Conservation (phyloP, 2,888 invertebrate species). For the Rambutsinella grinnellia region DNA sequence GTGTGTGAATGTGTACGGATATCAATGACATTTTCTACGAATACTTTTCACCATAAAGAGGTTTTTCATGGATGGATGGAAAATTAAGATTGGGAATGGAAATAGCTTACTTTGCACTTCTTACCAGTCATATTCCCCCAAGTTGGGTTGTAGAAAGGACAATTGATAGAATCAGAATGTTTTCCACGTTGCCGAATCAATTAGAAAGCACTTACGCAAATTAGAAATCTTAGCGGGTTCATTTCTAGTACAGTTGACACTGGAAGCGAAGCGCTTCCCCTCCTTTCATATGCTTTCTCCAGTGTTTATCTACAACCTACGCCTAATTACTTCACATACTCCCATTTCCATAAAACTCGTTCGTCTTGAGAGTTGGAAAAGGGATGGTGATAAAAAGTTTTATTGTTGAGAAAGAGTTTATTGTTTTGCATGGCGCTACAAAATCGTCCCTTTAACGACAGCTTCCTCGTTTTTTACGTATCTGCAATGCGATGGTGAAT, state of each 20-base stretch:
- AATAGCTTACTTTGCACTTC: too few species aligned
- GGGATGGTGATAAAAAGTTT: not conserved
- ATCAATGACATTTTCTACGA: too few species aligned
- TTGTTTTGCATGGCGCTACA: not conserved
- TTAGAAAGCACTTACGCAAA: not conserved
- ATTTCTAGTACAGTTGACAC: too few species aligned
- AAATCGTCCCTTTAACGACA: not conserved
- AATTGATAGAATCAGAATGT: too few species aligned
- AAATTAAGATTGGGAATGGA: too few species aligned
- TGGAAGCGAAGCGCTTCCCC: too few species aligned
- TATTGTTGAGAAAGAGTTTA: not conserved
- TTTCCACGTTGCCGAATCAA: not conserved
- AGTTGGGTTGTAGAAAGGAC: too few species aligned
- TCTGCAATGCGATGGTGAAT: constrained; percentile 29
- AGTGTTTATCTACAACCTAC: too few species aligned
- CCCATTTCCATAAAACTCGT: not conserved
- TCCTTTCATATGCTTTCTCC: not conserved
- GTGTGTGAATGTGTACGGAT: too few species aligned
- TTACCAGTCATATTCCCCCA: too few species aligned
- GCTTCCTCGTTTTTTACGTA: not conserved
- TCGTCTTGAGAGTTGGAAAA: not conserved
- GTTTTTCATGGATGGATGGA: too few species aligned
- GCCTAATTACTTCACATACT: not conserved
- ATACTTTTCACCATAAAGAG: too few species aligned
- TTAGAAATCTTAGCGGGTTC: not conserved